phyloP scores from a whole-genome alignment of 2,113 vertebrate genomes.

The Nerophis ophidion region DNA sequence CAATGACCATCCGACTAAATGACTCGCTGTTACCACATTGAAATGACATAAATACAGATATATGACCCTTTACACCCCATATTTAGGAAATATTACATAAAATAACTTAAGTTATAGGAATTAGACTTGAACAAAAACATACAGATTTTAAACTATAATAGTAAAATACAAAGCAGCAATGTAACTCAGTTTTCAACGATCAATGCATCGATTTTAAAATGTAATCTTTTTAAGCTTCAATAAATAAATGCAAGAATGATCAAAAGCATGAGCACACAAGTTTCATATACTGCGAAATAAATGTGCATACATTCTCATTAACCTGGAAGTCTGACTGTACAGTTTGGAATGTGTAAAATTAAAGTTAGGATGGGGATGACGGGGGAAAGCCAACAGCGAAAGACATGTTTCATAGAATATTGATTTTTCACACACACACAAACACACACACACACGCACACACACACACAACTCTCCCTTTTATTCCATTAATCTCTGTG shows the following conservation, averaged over 20 bases:
- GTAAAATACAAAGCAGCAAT: no score
- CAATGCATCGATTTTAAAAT: not conserved
- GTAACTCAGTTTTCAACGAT: no score
- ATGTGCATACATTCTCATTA: conserved; percentile 22
- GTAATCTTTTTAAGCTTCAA: not conserved
- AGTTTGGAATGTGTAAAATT: conserved; percentile 31
- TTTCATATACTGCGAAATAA: conserved; percentile 53
- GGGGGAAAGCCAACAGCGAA: conserved; percentile 16
- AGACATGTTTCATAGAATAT: conserved; percentile 50
- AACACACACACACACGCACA: not conserved
- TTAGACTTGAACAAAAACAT: no score
- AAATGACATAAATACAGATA: not conserved
- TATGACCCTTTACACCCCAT: no score
- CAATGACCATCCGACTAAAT: not conserved
- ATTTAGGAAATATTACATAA: no score
- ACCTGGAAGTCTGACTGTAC: conserved; percentile 11
- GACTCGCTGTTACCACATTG: not conserved
- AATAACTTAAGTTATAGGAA: no score
- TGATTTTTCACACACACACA: conserved; percentile 53
- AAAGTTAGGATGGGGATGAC: conserved; percentile 34
- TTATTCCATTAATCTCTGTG: conserved; percentile 65
- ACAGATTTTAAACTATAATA: no score
- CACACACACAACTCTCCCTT: conserved; percentile 5
- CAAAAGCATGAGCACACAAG: conserved; percentile 22
- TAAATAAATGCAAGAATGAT: not conserved